These are phyloP conservation scores for Glyptemys insculpta DNA, from an alignment of 2,797 vertebrate genomes.

Conservation along the genomic window DNA sequence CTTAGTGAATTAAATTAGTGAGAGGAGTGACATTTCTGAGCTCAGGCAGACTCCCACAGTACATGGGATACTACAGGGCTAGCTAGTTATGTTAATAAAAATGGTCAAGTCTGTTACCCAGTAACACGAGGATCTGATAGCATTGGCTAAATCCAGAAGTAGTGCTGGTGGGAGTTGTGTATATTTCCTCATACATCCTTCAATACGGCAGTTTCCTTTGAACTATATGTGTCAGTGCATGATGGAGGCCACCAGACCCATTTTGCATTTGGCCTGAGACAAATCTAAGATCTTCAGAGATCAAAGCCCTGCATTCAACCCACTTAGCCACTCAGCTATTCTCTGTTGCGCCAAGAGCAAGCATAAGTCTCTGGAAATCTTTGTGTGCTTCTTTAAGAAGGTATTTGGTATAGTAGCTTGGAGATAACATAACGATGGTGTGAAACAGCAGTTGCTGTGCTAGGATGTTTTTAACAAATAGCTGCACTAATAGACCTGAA, in stretches of 20 bases:
- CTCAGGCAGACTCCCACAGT: not conserved
- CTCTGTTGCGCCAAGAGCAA: not conserved
- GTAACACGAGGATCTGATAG: not conserved
- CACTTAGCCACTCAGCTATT: not conserved
- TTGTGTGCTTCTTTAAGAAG: slow-evolving; percentile 19
- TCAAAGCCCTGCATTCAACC: accelerated
- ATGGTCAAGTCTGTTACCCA: not conserved
- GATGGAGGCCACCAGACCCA: not conserved
- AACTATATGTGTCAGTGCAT: not conserved
- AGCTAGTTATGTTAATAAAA: not conserved
- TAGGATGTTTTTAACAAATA: slow-evolving; percentile 62
- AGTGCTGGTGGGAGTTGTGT: accelerated
- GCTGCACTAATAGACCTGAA: slow-evolving; percentile 60
- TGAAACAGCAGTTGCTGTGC: slow-evolving; percentile 56
- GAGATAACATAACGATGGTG: slow-evolving; percentile 16
- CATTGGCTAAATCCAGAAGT: not conserved
- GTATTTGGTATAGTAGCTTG: slow-evolving; percentile 3
- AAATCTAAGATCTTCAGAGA: not conserved
- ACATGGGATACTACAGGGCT: not conserved
- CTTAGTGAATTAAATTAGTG: not conserved
- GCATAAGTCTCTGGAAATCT: slow-evolving; percentile 33
- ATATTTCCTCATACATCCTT: not conserved
- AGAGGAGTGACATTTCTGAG: not conserved
- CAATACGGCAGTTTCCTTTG: not conserved
- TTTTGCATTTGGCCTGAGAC: not conserved